Percentiles rank a stretch among this genome's conserved stretches.
These are phyloP conservation scores for Tupaia chinensis DNA, from an alignment of 2,113 vertebrate genomes.

Conservation along the genomic window DNA sequence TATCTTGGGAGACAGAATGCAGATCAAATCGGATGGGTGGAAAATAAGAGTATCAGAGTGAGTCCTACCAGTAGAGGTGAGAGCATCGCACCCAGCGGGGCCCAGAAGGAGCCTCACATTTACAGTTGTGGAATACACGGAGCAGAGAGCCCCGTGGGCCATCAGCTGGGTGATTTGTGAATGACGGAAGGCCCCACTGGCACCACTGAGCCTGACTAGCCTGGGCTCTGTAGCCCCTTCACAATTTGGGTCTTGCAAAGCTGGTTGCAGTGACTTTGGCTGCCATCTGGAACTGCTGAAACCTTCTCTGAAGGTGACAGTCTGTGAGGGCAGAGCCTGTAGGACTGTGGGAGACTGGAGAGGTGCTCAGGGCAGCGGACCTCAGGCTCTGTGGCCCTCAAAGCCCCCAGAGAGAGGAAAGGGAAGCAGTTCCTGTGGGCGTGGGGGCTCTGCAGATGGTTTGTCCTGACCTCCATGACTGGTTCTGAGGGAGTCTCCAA, in stretches of 20 bases:
- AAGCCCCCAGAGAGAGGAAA: rapidly evolving
- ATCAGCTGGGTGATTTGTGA: no score
- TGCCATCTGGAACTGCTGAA: no score
- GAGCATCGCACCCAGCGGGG: neutral
- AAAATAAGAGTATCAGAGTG: neutral
- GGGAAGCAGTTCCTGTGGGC: neutral
- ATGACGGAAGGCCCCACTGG: neutral
- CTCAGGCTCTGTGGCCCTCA: rapidly evolving
- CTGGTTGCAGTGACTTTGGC: neutral
- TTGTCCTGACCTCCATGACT: rapidly evolving
- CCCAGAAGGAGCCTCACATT: neutral
- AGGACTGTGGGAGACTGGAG: neutral
- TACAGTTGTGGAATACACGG: no score
- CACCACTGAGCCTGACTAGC: neutral
- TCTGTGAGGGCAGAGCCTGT: no score
- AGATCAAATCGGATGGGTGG: neutral
- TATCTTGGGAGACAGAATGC: constrained; percentile 24
- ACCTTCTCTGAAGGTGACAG: neutral
- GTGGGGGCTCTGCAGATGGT: no score
- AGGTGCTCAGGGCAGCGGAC: no score
- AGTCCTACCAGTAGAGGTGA: neutral
- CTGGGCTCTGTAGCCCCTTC: no score
- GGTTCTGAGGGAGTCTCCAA: rapidly evolving
- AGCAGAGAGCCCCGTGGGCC: neutral
- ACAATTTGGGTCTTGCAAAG: neutral